phyloP scores from a whole-genome alignment of 2,113 vertebrate species.

The Malurus elegans region DNA sequence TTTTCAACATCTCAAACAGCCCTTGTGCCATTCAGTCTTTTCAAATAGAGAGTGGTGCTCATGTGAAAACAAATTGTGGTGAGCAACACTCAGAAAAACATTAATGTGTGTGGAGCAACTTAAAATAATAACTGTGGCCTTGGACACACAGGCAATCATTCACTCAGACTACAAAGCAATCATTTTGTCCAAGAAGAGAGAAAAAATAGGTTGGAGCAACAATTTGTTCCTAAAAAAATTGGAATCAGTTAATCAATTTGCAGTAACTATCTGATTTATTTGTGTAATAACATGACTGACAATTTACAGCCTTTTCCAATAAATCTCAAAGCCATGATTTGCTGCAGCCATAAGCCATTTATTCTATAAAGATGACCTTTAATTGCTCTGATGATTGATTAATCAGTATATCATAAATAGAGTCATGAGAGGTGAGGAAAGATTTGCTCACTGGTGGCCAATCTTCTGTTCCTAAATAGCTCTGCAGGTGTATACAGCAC shows the following conservation, averaged over 20 bases:
- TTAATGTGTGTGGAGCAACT: conserved; percentile 4
- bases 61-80: conserved; percentile 5
- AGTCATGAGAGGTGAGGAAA: conserved; percentile 18
- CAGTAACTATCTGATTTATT: conserved; percentile 74
- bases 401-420: conserved; percentile 68
- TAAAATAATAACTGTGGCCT: conserved; percentile 49
- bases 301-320: conserved; percentile 70
- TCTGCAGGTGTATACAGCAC: conserved; percentile 7
- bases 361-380: conserved; percentile 67
- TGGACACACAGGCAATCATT: conserved; percentile 38
- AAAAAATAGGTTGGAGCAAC: conserved; percentile 63
- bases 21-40: neutral
- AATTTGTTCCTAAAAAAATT: conserved; percentile 60
- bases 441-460: neutral
- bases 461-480: neutral
- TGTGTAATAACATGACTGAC: conserved; percentile 69
- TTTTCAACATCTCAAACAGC: neutral
- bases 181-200: conserved; percentile 47
- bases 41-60: neutral
- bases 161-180: conserved; percentile 31
- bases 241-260: conserved; percentile 72
- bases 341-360: conserved; percentile 56
- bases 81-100: conserved; percentile 1
- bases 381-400: conserved; percentile 71
- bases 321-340: conserved; percentile 70